These are phyloP conservation scores for Thomomys bottae DNA, from an alignment of 2,113 vertebrate genomes.

Conservation along the genomic window DNA sequence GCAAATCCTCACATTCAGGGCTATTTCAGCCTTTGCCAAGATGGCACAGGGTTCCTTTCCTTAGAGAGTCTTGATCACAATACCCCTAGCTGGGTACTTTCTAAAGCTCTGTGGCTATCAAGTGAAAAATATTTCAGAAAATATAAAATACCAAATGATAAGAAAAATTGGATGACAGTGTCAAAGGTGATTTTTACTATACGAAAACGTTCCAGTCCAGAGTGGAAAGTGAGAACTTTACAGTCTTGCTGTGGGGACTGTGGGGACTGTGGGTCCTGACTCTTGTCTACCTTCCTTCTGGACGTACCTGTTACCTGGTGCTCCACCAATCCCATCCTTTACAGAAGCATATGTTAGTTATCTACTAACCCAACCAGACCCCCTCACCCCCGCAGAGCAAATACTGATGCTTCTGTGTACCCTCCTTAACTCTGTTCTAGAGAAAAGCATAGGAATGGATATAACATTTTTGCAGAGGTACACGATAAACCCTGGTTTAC, in stretches of 20 bases:
- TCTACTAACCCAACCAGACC: too few relatives aligned
- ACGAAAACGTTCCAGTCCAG: neutral
- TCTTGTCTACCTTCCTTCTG: neutral
- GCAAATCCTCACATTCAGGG: conserved; percentile 57
- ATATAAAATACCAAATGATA: conserved; percentile 6
- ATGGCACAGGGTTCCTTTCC: conserved; percentile 60
- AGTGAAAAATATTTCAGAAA: conserved; percentile 46
- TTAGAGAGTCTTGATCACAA: conserved; percentile 42
- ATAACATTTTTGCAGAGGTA: neutral
- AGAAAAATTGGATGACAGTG: neutral
- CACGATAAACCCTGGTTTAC: neutral
- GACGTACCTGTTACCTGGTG: neutral
- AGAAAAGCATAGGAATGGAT: neutral
- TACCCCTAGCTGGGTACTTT: neutral
- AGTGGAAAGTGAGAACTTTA: neutral
- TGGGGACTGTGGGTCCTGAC: neutral
- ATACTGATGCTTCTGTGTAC: neutral
- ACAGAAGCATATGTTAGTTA: neutral
- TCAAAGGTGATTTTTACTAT: neutral
- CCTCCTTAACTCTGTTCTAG: neutral
- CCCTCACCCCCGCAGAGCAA: neutral
- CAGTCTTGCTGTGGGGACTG: neutral
- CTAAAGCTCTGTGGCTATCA: neutral
- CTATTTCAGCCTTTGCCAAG: conserved; percentile 60
- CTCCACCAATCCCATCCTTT: neutral